Evolutionary conservation across 2,797 vertebrate genomes (phyloP).

Genomic region (Lacerta bilineata): DNA sequence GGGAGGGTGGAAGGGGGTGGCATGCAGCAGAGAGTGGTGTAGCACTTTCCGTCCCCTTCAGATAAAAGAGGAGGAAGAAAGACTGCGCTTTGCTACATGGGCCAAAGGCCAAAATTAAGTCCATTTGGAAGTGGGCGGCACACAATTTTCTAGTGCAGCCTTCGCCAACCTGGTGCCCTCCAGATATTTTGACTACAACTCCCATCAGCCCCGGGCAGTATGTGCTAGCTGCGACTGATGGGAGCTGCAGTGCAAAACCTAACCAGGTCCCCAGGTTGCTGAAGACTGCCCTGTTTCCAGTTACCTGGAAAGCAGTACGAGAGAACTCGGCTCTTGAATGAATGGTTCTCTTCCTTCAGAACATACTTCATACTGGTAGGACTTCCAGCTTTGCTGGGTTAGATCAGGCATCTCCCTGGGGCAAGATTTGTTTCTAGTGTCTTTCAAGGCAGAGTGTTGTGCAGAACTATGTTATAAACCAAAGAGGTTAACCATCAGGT

Average conservation of each 20-base stretch:
- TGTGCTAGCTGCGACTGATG: no score
- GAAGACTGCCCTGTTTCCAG: neutral
- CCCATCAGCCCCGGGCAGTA: no score
- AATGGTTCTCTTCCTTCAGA: no score
- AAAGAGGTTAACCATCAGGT: neutral
- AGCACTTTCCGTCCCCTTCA: neutral
- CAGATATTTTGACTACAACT: no score
- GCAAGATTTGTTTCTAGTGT: neutral
- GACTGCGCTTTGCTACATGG: no score
- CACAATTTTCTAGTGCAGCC: neutral
- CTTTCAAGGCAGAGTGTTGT: neutral
- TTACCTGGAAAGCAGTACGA: neutral
- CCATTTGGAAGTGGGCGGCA: neutral
- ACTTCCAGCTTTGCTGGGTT: neutral
- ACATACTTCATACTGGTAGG: neutral
- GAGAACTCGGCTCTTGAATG: neutral
- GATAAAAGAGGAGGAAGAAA: neutral
- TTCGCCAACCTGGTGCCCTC: no score
- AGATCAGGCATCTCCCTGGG: neutral
- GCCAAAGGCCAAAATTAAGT: neutral
- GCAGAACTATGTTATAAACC: neutral
- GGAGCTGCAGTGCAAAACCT: no score
- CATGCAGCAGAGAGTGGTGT: rapidly evolving
- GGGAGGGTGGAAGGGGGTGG: neutral
- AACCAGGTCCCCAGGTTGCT: neutral